Conservation (phyloP, 2,888 invertebrate species). For the Pristionchus fissidentatus region DNA sequence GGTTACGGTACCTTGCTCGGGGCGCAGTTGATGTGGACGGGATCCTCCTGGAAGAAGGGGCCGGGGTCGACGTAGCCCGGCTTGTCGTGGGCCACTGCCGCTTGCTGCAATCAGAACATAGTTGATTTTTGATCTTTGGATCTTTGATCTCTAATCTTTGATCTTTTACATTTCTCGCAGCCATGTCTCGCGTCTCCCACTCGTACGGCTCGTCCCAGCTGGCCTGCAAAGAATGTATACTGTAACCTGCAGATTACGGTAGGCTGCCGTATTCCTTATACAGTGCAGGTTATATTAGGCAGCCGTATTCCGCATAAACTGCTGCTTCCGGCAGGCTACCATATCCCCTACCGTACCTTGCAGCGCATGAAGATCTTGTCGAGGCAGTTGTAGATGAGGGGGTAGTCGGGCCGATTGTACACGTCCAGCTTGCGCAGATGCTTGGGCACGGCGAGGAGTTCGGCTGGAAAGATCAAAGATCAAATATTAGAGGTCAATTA, state of each 20-base stretch:
- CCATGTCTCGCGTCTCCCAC: constrained; percentile 1
- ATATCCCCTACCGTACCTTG: background rate
- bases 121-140: constrained; percentile 16
- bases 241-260: no score
- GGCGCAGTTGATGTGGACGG: background rate
- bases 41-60: background rate
- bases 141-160: background rate
- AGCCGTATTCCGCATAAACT: background rate
- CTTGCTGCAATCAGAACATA: background rate
- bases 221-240: background rate
- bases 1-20: constrained; percentile 13
- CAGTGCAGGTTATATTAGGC: background rate
- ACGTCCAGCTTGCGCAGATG: constrained; percentile 52
- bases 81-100: background rate
- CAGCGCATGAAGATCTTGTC: background rate
- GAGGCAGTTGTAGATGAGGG: constrained; percentile 45
- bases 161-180: background rate
- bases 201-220: constrained; percentile 7
- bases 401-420: constrained; percentile 57
- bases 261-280: background rate
- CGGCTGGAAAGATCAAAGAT: constrained; percentile 50
- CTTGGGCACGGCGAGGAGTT: constrained; percentile 51
- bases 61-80: background rate
- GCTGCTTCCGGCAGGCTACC: background rate
- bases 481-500: background rate